Evolutionary conservation across 2,797 vertebrate genomes (phyloP), one percentile per base, ranked within the genome.

Genomic region (Argyrosomus regius): DNA sequence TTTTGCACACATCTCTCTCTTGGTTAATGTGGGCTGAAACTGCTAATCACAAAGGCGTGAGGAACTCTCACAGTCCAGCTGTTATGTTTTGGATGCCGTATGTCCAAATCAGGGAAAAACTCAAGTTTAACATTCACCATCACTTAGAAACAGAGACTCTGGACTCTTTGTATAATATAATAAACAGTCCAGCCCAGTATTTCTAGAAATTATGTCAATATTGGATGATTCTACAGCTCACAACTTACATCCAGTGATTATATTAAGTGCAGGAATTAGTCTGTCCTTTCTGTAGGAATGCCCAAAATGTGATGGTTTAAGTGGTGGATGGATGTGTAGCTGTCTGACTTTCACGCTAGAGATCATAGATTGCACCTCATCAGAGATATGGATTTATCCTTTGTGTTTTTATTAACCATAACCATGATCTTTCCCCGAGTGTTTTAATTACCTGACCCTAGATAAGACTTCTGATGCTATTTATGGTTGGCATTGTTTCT

Each of bases 51-150:
- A 80, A 64, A 74, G 43, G 46, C 12, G 20, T 80, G 67, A 86
- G 65, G 60, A 65, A 60, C 10, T 80, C 5, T 83, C 49, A 50
- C 41, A 57, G 53, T 75, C 57, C 68, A 81, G 84, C 81, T 82
- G 76, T 73, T 81, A 8, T 28, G 16, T 58, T 83, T 72, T 52
- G 20, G 72, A 75, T 60, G 11, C 68, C 62, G 66, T 66, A 76
- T 81, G 54, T 54, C 39, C 39, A 70, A 13, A 48, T 56, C 5
- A 48, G 48, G 9, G 11, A 31, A 72, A 83, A 73, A 50, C 17
- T 28, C 22, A 41, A 52, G 6, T 72, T 69, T 28, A 63, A 65
- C 41, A 65, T 49, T 64, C 26, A 75, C 5, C 57, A n/a, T 75
- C n/a, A 60, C 24, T 17, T 54, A 6, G 70, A 58, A 24, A 59